Percentiles rank a stretch among this genome's conserved stretches.
phyloP scores from a whole-genome alignment of 2,797 vertebrate genomes.

The Coranthus polyacanthus region DNA sequence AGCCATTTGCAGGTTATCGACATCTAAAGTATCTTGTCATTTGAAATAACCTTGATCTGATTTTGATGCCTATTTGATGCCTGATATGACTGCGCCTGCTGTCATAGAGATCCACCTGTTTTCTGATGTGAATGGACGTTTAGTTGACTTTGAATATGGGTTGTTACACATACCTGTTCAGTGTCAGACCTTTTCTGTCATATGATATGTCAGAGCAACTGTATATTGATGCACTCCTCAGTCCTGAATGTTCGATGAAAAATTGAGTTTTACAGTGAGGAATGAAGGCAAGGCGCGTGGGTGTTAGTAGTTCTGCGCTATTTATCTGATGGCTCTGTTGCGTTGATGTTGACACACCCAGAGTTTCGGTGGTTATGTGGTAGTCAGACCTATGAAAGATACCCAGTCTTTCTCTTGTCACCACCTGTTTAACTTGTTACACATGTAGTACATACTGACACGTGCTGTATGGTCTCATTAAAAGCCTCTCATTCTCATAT shows the following conservation, averaged over 20 bases:
- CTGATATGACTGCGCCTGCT: too few relatives aligned
- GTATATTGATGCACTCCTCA: neutral
- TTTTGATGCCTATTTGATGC: too few relatives aligned
- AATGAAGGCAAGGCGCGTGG: slow-evolving; percentile 50
- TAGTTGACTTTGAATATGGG: too few relatives aligned
- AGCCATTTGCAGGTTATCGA: too few relatives aligned
- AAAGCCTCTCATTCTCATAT: neutral
- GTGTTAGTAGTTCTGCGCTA: slow-evolving; percentile 61
- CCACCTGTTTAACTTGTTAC: slow-evolving; percentile 30
- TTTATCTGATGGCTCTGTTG: slow-evolving; percentile 72
- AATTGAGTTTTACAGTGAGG: slow-evolving; percentile 45
- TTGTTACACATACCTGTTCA: too few relatives aligned
- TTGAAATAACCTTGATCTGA: too few relatives aligned
- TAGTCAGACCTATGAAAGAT: slow-evolving; percentile 54
- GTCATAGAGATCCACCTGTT: too few relatives aligned
- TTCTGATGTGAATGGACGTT: too few relatives aligned
- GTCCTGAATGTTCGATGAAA: slow-evolving; percentile 24
- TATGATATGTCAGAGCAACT: too few relatives aligned
- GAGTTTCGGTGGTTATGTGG: slow-evolving; percentile 73
- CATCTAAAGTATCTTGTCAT: too few relatives aligned
- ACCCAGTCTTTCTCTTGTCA: slow-evolving; percentile 40
- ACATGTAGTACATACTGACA: neutral
- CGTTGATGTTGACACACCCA: slow-evolving; percentile 77
- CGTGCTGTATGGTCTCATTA: neutral
- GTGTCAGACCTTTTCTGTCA: neutral